A percentile compares a stretch with the other conserved stretches of the same genome.
phyloP scores from a whole-genome alignment of 1,140 invertebrate species.

The Lepidotrigona ventralis region DNA sequence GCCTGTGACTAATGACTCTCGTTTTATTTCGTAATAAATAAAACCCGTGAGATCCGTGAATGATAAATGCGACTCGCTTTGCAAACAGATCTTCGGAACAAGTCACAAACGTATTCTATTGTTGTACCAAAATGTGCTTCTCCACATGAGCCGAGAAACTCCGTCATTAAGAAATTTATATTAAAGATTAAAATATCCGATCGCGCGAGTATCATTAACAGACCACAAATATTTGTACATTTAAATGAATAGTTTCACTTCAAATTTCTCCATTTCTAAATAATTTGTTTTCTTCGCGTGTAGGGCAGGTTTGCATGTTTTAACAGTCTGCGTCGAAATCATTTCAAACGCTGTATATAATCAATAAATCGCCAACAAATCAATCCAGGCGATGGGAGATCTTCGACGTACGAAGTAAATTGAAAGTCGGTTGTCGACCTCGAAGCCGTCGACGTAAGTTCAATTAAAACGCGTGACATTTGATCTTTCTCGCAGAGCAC shows the following conservation, averaged over 20 bases:
- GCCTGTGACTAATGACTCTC: background rate
- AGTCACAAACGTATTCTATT: background rate
- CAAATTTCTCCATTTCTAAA: too few relatives aligned
- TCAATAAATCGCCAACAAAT: background rate
- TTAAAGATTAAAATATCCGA: too few relatives aligned
- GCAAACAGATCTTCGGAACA: background rate
- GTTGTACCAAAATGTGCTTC: background rate
- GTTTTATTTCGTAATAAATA: background rate
- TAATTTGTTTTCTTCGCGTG: too few relatives aligned
- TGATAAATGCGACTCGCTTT: background rate
- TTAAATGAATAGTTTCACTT: too few relatives aligned
- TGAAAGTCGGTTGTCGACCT: background rate
- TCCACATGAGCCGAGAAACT: too few relatives aligned
- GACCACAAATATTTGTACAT: too few relatives aligned
- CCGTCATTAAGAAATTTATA: too few relatives aligned
- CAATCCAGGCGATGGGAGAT: too few relatives aligned
- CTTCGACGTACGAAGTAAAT: background rate
- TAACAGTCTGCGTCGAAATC: background rate
- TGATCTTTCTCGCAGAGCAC: background rate
- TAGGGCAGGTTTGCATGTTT: too few relatives aligned
- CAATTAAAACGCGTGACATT: constrained; percentile 35
- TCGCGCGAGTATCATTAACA: too few relatives aligned
- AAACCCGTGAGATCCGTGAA: background rate
- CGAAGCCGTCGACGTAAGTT: constrained; percentile 7
- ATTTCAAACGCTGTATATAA: background rate